Evolutionary conservation across 2,797 vertebrate species (phyloP).

Genomic region (Takifugu ocellatus): DNA sequence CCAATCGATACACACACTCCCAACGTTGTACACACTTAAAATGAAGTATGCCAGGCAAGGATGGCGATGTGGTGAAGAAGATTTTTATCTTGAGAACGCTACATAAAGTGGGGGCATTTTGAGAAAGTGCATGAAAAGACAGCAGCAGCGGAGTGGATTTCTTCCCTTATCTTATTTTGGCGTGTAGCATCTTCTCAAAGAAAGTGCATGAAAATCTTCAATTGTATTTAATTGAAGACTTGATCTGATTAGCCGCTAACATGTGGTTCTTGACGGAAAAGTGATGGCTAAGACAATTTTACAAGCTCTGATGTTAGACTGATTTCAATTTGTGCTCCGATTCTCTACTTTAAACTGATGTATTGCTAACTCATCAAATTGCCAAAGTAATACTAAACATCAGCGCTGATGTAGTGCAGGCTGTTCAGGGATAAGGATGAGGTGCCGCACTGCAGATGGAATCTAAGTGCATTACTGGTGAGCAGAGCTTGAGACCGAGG

Average conservation of each 20-base stretch:
- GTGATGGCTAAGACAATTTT: conserved; percentile 33
- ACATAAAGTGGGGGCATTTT: not conserved
- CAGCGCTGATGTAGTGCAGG: conserved; percentile 41
- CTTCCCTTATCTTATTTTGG: conserved; percentile 4
- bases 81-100: conserved; percentile 23
- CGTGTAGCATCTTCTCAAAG: not conserved
- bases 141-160: not conserved
- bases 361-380: conserved; percentile 49
- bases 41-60: conserved; percentile 52
- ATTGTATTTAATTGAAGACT: not conserved
- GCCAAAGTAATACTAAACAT: conserved; percentile 6
- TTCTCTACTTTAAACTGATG: conserved; percentile 22
- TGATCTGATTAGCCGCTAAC: conserved; percentile 30
- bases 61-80: conserved; percentile 17
- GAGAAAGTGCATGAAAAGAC: conserved; percentile 1
- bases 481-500: conserved; percentile 2
- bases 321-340: conserved; percentile 30
- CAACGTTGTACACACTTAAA: conserved; percentile 34
- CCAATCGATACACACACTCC: conserved; percentile 65
- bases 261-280: conserved; percentile 41
- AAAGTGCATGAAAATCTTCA: not conserved
- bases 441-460: not conserved
- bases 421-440: conserved; percentile 16
- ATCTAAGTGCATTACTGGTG: conserved; percentile 14
- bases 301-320: conserved; percentile 35